These are phyloP conservation scores for Etheostoma perlongum DNA, from an alignment of 2,797 vertebrate species.

Conservation along the genomic window DNA sequence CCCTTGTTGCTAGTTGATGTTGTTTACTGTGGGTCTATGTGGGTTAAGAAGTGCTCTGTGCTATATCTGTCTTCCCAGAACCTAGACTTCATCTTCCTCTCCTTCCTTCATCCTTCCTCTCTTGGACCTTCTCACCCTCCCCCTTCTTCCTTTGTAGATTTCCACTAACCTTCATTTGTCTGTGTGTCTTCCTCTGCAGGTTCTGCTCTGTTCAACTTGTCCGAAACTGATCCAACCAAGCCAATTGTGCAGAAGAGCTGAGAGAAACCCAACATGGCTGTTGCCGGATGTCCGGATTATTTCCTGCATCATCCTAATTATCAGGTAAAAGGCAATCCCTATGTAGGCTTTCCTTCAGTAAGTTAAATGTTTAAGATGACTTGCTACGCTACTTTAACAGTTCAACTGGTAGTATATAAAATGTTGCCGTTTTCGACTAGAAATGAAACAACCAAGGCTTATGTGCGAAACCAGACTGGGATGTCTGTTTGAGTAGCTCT, in stretches of 20 bases:
- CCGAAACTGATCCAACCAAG: slow-evolving; percentile 73
- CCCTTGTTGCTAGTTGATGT: slow-evolving; percentile 39
- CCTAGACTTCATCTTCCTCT: slow-evolving; percentile 49
- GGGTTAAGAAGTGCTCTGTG: slow-evolving; percentile 81
- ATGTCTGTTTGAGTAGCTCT: neutral
- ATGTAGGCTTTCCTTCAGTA: neutral
- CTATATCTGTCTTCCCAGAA: slow-evolving; percentile 69
- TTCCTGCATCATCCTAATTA: slow-evolving; percentile 91
- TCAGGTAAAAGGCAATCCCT: slow-evolving; percentile 81
- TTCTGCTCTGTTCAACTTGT: slow-evolving; percentile 71
- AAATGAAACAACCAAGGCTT: neutral
- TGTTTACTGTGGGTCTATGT: slow-evolving; percentile 70
- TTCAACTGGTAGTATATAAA: neutral
- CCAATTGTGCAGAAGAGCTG: slow-evolving; percentile 68
- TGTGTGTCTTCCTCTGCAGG: slow-evolving; percentile 69
- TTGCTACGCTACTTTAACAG: neutral
- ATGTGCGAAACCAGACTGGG: neutral
- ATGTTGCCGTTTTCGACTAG: neutral
- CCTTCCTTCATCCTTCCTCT: slow-evolving; percentile 32
- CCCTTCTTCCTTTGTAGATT: slow-evolving; percentile 30
- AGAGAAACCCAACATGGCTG: slow-evolving; percentile 86
- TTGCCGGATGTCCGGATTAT: slow-evolving; percentile 92
- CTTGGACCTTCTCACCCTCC: slow-evolving; percentile 6
- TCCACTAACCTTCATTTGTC: slow-evolving; percentile 57
- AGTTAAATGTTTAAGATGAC: neutral